phyloP scores from a whole-genome alignment of 2,113 vertebrate species.

The Psittacara wagleri region DNA sequence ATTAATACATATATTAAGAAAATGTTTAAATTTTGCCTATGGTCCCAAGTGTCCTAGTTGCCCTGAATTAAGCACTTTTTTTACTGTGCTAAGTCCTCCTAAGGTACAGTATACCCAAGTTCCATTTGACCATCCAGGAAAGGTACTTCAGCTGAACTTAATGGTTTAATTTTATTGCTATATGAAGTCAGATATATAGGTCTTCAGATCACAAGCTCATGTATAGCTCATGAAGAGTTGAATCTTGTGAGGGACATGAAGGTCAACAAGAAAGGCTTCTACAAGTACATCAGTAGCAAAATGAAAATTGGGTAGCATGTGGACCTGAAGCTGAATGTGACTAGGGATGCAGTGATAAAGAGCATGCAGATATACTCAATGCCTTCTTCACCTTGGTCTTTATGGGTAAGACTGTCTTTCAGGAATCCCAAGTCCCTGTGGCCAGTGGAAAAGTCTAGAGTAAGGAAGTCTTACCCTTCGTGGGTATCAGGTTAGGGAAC shows the following conservation, averaged over 20 bases:
- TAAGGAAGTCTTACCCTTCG: neutral
- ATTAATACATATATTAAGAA: neutral
- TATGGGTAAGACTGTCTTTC: neutral
- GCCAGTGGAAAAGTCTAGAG: neutral
- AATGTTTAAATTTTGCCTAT: neutral
- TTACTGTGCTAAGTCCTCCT: neutral
- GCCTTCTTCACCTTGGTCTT: neutral
- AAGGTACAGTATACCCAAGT: neutral
- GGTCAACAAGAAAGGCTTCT: neutral
- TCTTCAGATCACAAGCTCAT: neutral
- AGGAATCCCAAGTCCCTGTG: neutral
- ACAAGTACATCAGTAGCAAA: neutral
- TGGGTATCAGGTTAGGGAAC: neutral
- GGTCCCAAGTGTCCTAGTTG: neutral
- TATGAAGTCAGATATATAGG: neutral
- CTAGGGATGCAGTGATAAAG: neutral
- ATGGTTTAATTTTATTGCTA: neutral
- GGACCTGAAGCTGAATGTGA: neutral
- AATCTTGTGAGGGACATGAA: neutral
- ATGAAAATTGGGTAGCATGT: neutral
- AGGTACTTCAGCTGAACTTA: neutral
- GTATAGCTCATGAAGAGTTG: neutral
- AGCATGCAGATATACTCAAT: neutral
- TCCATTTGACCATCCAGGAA: neutral
- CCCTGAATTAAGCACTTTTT: neutral